Evolutionary conservation across 2,113 vertebrate species (phyloP).

Genomic region (Gallinago paraguaiae): DNA sequence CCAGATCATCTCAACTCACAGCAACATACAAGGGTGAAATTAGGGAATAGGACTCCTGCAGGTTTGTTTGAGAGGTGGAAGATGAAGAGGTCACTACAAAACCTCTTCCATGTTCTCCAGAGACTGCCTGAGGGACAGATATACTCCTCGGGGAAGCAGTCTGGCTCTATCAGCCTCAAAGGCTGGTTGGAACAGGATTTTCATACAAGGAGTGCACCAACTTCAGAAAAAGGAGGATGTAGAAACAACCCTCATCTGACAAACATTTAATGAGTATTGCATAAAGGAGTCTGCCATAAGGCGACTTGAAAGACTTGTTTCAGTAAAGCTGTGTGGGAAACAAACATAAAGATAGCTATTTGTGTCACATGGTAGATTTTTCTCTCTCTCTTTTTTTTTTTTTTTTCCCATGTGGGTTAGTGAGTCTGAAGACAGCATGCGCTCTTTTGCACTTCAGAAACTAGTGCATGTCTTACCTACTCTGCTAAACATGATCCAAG

Average conservation of each 20-base stretch:
- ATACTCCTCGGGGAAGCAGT: background rate
- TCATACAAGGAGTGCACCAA: background rate
- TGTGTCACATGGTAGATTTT: background rate
- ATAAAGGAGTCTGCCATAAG: background rate
- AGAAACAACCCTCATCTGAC: background rate
- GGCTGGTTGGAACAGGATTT: background rate
- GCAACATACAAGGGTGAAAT: background rate
- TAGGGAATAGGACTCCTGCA: background rate
- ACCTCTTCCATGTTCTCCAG: background rate
- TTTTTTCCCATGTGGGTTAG: background rate
- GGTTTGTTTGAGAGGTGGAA: background rate
- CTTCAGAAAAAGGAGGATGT: background rate
- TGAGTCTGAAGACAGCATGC: background rate
- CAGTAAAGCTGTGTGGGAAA: background rate
- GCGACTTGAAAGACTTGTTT: constrained; percentile 30
- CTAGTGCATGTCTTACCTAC: background rate
- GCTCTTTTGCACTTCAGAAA: background rate
- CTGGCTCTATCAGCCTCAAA: background rate
- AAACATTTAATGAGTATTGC: constrained; percentile 14
- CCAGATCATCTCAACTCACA: background rate
- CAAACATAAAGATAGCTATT: background rate
- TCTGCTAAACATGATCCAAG: background rate
- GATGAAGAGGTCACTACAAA: background rate
- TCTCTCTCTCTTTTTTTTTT: background rate
- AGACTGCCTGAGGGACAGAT: background rate